Percentiles rank a stretch among this genome's conserved stretches.
These are phyloP conservation scores for Dolichomitus sp. DNA, from an alignment of 2,888 invertebrate genomes.

Conservation along the genomic window DNA sequence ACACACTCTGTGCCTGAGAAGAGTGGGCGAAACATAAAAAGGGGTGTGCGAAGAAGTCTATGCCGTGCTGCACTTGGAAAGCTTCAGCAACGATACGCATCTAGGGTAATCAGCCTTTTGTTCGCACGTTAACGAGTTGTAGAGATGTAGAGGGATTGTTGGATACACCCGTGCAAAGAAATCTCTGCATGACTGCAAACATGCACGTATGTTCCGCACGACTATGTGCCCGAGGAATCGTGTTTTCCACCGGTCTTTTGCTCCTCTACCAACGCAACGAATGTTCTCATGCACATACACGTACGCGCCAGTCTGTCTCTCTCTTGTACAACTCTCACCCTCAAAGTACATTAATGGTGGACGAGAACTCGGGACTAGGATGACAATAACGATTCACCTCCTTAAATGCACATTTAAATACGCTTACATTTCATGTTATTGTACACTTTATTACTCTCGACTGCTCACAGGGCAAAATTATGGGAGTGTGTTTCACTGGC, in stretches of 20 bases:
- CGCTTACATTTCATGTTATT: neutral
- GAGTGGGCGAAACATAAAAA: neutral
- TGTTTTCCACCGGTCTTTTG: neutral
- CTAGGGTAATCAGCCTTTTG: slow-evolving; percentile 78
- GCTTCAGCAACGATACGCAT: slow-evolving; percentile 70
- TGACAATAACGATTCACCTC: slow-evolving; percentile 1
- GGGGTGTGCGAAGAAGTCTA: slow-evolving; percentile 1
- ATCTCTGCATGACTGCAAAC: slow-evolving; percentile 48
- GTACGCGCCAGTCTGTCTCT: neutral
- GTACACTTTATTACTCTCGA: neutral
- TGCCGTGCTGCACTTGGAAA: slow-evolving; percentile 35
- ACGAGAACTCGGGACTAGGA: slow-evolving; percentile 21
- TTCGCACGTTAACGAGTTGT: slow-evolving; percentile 75
- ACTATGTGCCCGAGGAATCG: neutral
- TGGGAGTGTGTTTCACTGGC: no score
- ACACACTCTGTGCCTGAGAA: neutral
- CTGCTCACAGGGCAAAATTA: no score
- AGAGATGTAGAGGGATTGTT: slow-evolving; percentile 68
- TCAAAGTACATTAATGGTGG: slow-evolving; percentile 21
- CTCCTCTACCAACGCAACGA: neutral
- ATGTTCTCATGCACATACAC: neutral
- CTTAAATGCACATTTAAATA: neutral
- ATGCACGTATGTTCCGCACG: slow-evolving; percentile 34
- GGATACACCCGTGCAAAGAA: slow-evolving; percentile 37
- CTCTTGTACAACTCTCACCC: neutral